These are phyloP conservation scores for Dipodomys stephensi DNA, from an alignment of 2,113 vertebrate species.

Conservation along the genomic window DNA sequence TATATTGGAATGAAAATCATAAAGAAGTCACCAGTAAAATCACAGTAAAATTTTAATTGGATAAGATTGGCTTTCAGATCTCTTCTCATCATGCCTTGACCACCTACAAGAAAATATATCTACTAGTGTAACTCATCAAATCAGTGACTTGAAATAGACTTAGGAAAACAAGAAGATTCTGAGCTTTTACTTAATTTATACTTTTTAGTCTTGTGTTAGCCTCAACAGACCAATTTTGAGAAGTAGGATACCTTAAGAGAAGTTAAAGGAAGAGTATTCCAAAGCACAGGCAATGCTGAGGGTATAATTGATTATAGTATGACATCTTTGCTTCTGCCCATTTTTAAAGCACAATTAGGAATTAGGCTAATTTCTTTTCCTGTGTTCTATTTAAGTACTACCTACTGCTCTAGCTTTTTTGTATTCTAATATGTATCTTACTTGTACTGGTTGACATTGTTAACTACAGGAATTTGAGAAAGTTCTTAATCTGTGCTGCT, in stretches of 20 bases:
- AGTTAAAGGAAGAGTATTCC: constrained; percentile 41
- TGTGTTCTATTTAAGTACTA: constrained; percentile 58
- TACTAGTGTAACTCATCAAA: not conserved
- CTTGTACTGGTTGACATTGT: constrained; percentile 28
- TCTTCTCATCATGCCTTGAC: not conserved
- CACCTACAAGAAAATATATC: constrained; percentile 20
- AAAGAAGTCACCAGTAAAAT: constrained; percentile 13
- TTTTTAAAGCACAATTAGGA: constrained; percentile 82
- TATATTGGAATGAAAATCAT: not conserved
- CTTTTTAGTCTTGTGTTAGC: constrained; percentile 42
- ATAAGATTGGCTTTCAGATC: constrained; percentile 21
- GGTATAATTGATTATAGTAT: constrained; percentile 12
- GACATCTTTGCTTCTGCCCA: constrained; percentile 56
- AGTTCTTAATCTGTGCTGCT: constrained; percentile 45
- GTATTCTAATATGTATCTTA: not conserved
- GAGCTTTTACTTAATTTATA: constrained; percentile 26
- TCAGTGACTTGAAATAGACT: constrained; percentile 13
- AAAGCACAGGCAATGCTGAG: constrained; percentile 63
- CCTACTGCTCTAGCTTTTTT: constrained; percentile 66
- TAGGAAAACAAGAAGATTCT: constrained; percentile 9
- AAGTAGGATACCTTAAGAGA: constrained; percentile 16
- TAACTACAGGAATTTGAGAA: constrained; percentile 62
- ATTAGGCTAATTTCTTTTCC: constrained; percentile 56
- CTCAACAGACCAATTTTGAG: constrained; percentile 24
- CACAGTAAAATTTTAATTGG: not conserved